phyloP scores from a whole-genome alignment of 2,113 vertebrate species.

The Salminus brasiliensis region DNA sequence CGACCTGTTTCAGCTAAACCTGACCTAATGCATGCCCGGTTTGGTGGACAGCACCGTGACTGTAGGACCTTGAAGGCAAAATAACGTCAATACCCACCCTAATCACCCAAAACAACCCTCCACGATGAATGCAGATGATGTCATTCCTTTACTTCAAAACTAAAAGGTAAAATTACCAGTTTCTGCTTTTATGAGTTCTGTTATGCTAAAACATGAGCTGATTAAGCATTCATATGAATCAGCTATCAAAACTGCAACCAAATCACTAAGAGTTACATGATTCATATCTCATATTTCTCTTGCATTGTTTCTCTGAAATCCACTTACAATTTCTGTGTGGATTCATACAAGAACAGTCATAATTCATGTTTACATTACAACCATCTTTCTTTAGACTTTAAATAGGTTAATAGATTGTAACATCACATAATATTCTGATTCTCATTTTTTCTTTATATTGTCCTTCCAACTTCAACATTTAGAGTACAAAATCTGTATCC shows the following conservation, averaged over 20 bases:
- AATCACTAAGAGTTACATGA: neutral
- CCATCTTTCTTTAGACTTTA: neutral
- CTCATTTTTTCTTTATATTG: too few relatives aligned
- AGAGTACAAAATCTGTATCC: too few relatives aligned
- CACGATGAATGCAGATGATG: constrained; percentile 23
- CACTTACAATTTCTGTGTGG: neutral
- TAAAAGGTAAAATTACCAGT: neutral
- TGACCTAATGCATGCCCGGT: too few relatives aligned
- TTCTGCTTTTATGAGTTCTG: too few relatives aligned
- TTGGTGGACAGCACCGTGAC: too few relatives aligned
- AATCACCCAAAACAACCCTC: too few relatives aligned
- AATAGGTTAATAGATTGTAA: too few relatives aligned
- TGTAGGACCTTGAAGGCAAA: too few relatives aligned
- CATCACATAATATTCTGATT: too few relatives aligned
- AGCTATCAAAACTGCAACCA: neutral
- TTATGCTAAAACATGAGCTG: neutral
- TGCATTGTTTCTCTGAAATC: neutral
- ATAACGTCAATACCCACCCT: too few relatives aligned
- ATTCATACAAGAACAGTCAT: neutral
- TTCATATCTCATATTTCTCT: neutral
- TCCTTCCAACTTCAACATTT: too few relatives aligned
- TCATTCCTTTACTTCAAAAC: constrained; percentile 5
- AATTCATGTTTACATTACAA: neutral
- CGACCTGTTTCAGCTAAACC: too few relatives aligned
- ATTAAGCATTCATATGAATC: neutral